phyloP scores from a whole-genome alignment of 2,888 invertebrate species.

The Drosophila peninsularis region DNA sequence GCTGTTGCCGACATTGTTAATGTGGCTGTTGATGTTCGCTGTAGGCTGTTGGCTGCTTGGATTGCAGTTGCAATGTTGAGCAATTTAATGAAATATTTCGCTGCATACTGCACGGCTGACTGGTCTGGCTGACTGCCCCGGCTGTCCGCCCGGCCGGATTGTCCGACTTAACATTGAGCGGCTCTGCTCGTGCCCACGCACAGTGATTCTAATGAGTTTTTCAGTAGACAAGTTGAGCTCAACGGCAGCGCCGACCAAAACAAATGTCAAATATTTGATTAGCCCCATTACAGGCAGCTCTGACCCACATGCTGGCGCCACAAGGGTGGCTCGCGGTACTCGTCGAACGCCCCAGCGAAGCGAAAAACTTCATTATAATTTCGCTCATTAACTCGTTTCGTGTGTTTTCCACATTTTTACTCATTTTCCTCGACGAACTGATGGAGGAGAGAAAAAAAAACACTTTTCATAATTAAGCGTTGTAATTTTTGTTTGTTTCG shows the following conservation, averaged over 20 bases:
- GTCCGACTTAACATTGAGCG: too few relatives aligned
- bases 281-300: constrained; percentile 66
- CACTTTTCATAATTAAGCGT: constrained; percentile 79
- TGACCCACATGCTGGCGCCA: constrained; percentile 65
- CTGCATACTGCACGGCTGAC: constrained; percentile 31
- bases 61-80: constrained; percentile 48
- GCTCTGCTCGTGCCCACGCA: constrained; percentile 1
- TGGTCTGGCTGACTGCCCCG: background rate
- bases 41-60: constrained; percentile 30
- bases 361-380: constrained; percentile 74
- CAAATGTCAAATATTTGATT: constrained; percentile 81
- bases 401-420: constrained; percentile 56
- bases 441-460: constrained; percentile 44
- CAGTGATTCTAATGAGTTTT: constrained; percentile 52
- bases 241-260: constrained; percentile 43
- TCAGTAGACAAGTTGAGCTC: constrained; percentile 52
- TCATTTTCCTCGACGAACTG: constrained; percentile 34
- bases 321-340: constrained; percentile 52
- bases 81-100: constrained; percentile 57
- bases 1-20: constrained; percentile 46
- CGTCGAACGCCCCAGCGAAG: constrained; percentile 18
- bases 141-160: too few relatives aligned
- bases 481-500: constrained; percentile 75
- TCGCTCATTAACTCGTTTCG: constrained; percentile 73
- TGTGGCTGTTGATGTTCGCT: constrained; percentile 45